Base-by-base conservation (phyloP, 2,797 vertebrate genomes). In the Leptodactylus fallax region DNA sequence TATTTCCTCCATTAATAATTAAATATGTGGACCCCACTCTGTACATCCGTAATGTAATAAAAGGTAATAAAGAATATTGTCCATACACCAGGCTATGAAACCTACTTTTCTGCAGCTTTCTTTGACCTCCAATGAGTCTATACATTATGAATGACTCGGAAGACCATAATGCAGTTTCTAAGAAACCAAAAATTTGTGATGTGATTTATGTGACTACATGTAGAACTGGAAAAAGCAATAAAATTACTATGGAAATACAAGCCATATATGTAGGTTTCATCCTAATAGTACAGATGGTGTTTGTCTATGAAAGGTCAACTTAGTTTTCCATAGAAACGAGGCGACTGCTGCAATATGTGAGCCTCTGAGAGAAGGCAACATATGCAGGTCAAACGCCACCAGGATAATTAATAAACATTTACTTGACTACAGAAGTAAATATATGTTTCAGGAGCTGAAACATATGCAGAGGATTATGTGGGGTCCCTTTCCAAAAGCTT, bases 91-190 rank as follows among this genome's bases (percentile, higher is more conserved):
- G 51, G 47, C 61, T 58, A 45, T 9, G 21, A 11, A 71, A 56
- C 5, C 0, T 60, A 56, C 0, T 49, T 58, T 45, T 45, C 55
- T 71, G 25, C 49, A 17, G 6, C n/a, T 47, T 36, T 80, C 4
- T 21, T 21, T 7, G 69, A 36, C 60, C 65, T 27, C 21, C 4
- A 4, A 4, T 60, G 36, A 36, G 27, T 65, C 77, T 61, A 76
- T 88, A 81, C 80, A 81, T 88, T 85, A 88, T 85, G 45, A 49
- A 85, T 88, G 83, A 85, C 55, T 77, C 58, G 9, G 36, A 80
- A 45, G 27, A 63, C 56, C 56, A 25, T 61, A 72, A 36, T 51
- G 36, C 27, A 74, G 69, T 55, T 56, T 80, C 74, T 55, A 74
- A 87, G 69, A 80, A 81, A 87, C 14, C 67, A 27, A 56, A 53